phyloP scores from a whole-genome alignment of 2,113 vertebrate species.

The Salvator merianae region DNA sequence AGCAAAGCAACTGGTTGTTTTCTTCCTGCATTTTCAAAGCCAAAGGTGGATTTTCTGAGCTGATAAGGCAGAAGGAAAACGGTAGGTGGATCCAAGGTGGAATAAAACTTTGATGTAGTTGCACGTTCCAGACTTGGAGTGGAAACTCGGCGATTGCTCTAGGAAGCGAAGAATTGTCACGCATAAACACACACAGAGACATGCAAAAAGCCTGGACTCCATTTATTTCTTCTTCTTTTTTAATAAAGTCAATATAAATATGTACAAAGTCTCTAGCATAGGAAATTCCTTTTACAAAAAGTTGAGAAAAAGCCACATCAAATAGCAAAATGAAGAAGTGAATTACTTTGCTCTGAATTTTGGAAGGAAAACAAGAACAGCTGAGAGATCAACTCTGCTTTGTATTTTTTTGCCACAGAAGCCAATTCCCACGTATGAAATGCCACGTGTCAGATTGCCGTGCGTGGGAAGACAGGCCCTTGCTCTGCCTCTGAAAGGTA shows the following conservation, averaged over 20 bases:
- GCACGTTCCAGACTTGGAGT: neutral
- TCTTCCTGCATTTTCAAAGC: no score
- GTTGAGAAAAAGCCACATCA: slow-evolving; percentile 61
- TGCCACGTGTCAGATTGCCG: no score
- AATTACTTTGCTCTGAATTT: neutral
- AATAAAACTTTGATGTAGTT: no score
- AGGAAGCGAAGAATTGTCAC: neutral
- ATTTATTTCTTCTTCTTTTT: slow-evolving; percentile 66
- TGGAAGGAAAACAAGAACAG: neutral
- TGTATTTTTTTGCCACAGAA: neutral
- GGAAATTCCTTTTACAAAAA: slow-evolving; percentile 82
- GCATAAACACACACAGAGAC: neutral
- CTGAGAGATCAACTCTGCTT: neutral
- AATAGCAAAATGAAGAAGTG: slow-evolving; percentile 24
- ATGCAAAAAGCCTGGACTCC: neutral
- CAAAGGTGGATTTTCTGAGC: no score
- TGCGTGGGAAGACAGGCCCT: neutral
- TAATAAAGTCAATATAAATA: slow-evolving; percentile 84
- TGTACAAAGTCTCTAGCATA: slow-evolving; percentile 82
- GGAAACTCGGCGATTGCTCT: neutral
- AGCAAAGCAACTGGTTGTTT: no score
- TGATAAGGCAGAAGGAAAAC: no score
- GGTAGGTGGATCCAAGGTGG: no score
- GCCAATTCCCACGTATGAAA: neutral
- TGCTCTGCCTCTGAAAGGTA: neutral